phyloP scores from a whole-genome alignment of 2,113 vertebrate genomes.

The Sander lucioperca region DNA sequence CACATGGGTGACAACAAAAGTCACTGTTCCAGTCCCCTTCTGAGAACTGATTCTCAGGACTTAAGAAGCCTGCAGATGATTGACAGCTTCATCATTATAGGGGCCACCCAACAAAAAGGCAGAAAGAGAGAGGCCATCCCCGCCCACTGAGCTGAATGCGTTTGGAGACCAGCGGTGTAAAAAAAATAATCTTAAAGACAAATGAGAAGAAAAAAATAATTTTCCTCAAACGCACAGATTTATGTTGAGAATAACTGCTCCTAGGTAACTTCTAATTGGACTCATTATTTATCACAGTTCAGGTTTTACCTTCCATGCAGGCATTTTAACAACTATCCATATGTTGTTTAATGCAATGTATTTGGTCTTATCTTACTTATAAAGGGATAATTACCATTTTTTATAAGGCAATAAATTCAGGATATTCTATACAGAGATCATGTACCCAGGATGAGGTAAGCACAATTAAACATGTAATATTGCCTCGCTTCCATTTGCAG shows the following conservation, averaged over 20 bases:
- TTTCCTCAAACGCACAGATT: slow-evolving; percentile 1
- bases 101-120: slow-evolving; percentile 65
- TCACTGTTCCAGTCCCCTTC: slow-evolving; percentile 68
- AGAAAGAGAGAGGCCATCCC: slow-evolving; percentile 58
- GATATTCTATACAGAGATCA: slow-evolving; percentile 29
- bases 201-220: slow-evolving; percentile 22
- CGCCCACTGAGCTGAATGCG: slow-evolving; percentile 52
- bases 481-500: slow-evolving; percentile 17
- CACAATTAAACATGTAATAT: slow-evolving; percentile 31
- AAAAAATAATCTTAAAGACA: slow-evolving; percentile 43
- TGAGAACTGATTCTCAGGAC: slow-evolving; percentile 52
- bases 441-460: slow-evolving; percentile 27
- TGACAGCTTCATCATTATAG: slow-evolving; percentile 78
- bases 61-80: slow-evolving; percentile 59
- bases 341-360: slow-evolving; percentile 46
- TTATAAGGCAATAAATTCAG: slow-evolving; percentile 60
- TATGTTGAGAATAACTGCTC: slow-evolving; percentile 20
- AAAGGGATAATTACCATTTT: slow-evolving; percentile 47
- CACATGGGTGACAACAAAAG: slow-evolving; percentile 64
- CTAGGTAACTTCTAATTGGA: slow-evolving; percentile 37
- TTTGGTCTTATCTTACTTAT: slow-evolving; percentile 43
- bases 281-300: slow-evolving; percentile 47
- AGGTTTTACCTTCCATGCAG: slow-evolving; percentile 46
- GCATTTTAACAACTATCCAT: slow-evolving; percentile 54
- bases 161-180: slow-evolving; percentile 41